Percentiles rank a stretch among this genome's conserved stretches.
Evolutionary conservation across 2,113 vertebrate genomes (phyloP).

Genomic region (Chaetodon trifascialis): DNA sequence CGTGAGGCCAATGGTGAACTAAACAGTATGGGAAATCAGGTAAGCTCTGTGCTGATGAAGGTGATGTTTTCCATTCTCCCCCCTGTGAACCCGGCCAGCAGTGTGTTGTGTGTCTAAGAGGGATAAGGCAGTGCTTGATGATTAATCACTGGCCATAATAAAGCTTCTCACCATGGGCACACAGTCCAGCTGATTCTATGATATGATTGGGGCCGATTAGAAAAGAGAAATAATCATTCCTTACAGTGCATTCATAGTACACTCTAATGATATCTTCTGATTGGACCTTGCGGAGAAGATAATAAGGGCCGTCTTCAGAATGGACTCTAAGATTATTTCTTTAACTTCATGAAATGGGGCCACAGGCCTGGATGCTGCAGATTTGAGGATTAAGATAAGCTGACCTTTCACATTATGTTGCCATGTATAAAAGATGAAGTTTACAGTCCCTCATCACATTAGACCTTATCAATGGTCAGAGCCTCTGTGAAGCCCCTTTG

Average conservation of each 20-base stretch:
- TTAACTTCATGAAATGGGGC: slow-evolving; percentile 82
- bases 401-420: slow-evolving; percentile 85
- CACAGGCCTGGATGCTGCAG: slow-evolving; percentile 77
- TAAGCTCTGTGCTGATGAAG: slow-evolving; percentile 58
- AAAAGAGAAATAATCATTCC: slow-evolving; percentile 79
- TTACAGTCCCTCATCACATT: slow-evolving; percentile 81
- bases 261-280: slow-evolving; percentile 81
- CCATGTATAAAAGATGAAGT: slow-evolving; percentile 85
- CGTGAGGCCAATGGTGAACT: slow-evolving; percentile 9
- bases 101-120: slow-evolving; percentile 64
- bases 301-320: slow-evolving; percentile 80
- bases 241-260: slow-evolving; percentile 76
- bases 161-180: slow-evolving; percentile 76
- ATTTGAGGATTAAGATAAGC: slow-evolving; percentile 86
- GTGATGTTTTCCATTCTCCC: slow-evolving; percentile 56
- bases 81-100: slow-evolving; percentile 48
- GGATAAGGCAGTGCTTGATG: slow-evolving; percentile 76
- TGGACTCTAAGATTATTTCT: slow-evolving; percentile 82
- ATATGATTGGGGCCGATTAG: slow-evolving; percentile 79
- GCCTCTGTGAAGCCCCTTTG: slow-evolving; percentile 78
- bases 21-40: slow-evolving; percentile 50
- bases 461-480: slow-evolving; percentile 82
- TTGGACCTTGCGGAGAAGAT: slow-evolving; percentile 76
- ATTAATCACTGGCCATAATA: slow-evolving; percentile 81
- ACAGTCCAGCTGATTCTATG: slow-evolving; percentile 79